Base-by-base conservation (phyloP, 2,113 vertebrate genomes). In the Parus major region DNA sequence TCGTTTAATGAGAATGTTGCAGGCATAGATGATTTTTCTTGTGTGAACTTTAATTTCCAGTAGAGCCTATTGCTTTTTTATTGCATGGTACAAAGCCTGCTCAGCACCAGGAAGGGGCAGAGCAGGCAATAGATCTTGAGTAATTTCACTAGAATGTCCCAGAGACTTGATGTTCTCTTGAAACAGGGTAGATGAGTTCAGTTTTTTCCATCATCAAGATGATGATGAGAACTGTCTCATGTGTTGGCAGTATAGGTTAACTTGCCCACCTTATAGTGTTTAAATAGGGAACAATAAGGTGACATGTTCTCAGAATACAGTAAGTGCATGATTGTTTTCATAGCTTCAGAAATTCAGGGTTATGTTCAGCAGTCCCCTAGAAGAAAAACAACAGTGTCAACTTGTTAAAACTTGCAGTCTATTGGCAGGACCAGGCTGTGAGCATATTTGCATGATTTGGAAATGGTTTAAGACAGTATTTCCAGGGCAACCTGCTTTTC, bases 291-390 rank as follows among this genome's bases (percentile, higher is more conserved):
- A 17, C 1, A 14, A 25, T 84, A 66, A 68, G 29, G 21, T 44
- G 27, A 24, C 0, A 1, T 49, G 10, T 64, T 71, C 61, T 59
- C 14, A 49, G 24, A 52, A 41, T 36, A 49, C 18, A 86, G 39
- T 65, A 64, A 72, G 69, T 71, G 15, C 27, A 39, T 0, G 1
- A 15, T 90, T 35, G 3, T 63, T 94, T 92, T 83, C 2, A 0
- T 68, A 64, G 76, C 39, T 92, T 88, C 50, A 83, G 76, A 90
- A 85, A 88, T 78, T 86, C 80, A 86, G 50, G 25, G 33, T 60
- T 47, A 92, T 88, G 80, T 59, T 78, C 57, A 80, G n/a, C 31
- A 15, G 66, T 91, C 93, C 21, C 25, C 63, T 15, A 47, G 72
- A 83, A 88, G 56, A 56, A 73, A 63, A 81, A 46, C 60, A 81